Evolutionary conservation across 1,140 invertebrate species (phyloP).

Genomic region (Gonioctena quinquepunctata): DNA sequence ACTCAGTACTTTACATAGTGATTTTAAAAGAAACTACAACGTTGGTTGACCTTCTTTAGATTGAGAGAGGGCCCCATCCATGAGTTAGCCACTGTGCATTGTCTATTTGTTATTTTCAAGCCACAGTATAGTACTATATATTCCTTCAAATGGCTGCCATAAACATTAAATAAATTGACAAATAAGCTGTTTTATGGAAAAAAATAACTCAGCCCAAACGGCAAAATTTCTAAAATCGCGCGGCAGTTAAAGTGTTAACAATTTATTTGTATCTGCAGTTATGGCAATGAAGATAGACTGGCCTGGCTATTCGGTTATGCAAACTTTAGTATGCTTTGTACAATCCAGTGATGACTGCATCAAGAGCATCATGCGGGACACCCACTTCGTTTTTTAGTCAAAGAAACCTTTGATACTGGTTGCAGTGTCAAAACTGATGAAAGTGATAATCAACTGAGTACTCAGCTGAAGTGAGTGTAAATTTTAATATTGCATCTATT

Average conservation of each 20-base stretch:
- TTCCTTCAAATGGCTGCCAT: too few species aligned
- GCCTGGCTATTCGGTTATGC: conserved; percentile 95
- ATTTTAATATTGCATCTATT: too few species aligned
- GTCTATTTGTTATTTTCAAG: too few species aligned
- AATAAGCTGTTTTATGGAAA: too few species aligned
- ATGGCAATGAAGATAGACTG: conserved; percentile 92
- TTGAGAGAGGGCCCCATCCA: too few species aligned
- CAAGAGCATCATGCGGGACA: conserved; percentile 83
- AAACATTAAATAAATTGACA: neutral
- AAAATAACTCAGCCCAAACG: too few species aligned
- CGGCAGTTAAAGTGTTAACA: neutral
- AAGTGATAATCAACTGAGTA: conserved; percentile 80
- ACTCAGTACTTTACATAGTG: too few species aligned
- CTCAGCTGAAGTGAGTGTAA: conserved; percentile 84
- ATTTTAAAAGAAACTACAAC: too few species aligned
- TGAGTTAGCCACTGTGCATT: too few species aligned
- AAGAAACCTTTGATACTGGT: conserved; percentile 90
- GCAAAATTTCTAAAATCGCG: too few species aligned
- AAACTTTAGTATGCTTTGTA: conserved; percentile 91
- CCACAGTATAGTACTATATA: too few species aligned
- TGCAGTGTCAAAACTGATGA: conserved; percentile 82
- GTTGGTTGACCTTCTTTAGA: too few species aligned
- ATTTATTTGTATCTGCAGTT: conserved; percentile 58
- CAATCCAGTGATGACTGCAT: conserved; percentile 82
- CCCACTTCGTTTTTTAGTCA: conserved; percentile 86